Conservation (phyloP, 2,113 vertebrate genomes). For the Heptranchias perlo region DNA sequence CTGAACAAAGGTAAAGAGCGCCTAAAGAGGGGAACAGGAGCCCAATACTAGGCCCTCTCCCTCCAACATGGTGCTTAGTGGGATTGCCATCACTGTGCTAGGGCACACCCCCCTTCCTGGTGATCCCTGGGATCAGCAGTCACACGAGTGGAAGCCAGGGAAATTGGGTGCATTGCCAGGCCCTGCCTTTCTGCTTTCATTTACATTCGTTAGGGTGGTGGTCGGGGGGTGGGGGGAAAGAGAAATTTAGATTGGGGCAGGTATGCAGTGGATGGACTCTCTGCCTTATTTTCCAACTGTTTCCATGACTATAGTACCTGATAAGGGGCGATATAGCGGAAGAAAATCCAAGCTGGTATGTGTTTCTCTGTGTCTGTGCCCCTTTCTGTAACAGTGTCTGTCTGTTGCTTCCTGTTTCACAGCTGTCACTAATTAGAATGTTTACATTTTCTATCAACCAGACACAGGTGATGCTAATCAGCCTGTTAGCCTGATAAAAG, state of each 20-base stretch:
- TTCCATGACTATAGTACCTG: neutral
- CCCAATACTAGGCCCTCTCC: neutral
- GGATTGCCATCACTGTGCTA: neutral
- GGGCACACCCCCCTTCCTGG: no score
- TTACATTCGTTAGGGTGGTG: neutral
- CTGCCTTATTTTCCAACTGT: neutral
- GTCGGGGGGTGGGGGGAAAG: neutral
- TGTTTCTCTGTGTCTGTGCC: no score
- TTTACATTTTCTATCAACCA: neutral
- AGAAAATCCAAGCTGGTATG: neutral
- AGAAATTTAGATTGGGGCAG: neutral
- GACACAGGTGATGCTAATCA: neutral
- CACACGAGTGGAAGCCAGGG: neutral
- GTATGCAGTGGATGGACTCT: neutral
- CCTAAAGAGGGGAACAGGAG: no score
- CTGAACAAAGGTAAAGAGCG: no score
- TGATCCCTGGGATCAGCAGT: neutral
- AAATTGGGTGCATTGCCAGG: neutral
- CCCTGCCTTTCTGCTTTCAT: neutral
- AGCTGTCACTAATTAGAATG: neutral
- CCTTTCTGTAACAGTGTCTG: neutral
- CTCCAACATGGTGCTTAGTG: neutral
- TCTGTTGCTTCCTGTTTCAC: neutral
- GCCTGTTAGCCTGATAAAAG: no score
- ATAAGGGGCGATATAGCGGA: neutral